A percentile compares a stretch with the other conserved stretches of the same genome.
These are phyloP conservation scores for Sciurus niger DNA, from an alignment of 2,113 vertebrate genomes.

Conservation along the genomic window DNA sequence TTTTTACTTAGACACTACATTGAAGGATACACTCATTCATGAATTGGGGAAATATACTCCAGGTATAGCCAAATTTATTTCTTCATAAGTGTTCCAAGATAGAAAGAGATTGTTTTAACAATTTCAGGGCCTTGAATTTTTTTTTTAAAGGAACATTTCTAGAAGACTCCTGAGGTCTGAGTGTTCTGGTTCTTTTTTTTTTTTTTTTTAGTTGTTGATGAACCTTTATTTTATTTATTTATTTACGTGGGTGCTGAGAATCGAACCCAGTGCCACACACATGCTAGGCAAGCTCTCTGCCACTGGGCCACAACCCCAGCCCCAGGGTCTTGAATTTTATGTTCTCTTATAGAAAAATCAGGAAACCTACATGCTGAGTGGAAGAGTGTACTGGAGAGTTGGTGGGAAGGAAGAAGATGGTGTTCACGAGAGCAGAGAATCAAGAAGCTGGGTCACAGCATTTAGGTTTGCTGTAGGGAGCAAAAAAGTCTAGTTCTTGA, in stretches of 20 bases:
- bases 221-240: too few species aligned
- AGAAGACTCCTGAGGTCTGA: too few species aligned
- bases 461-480: background rate
- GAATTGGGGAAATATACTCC: background rate
- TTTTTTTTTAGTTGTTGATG: too few species aligned
- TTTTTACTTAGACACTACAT: background rate
- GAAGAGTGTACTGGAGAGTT: background rate
- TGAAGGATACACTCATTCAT: background rate
- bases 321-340: background rate
- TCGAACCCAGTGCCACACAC: too few species aligned
- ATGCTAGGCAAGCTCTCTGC: too few species aligned
- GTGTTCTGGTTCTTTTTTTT: too few species aligned
- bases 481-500: background rate
- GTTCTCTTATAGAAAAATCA: background rate
- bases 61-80: background rate
- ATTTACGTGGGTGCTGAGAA: too few species aligned
- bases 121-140: background rate
- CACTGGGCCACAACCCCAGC: too few species aligned
- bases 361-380: too few species aligned
- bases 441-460: background rate
- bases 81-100: slow-evolving; percentile 23
- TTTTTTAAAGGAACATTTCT: too few species aligned
- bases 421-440: background rate
- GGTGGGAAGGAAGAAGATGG: background rate
- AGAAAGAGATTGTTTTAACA: background rate